These are phyloP conservation scores for Chouioia cunea DNA, from an alignment of 2,888 invertebrate genomes.

Conservation along the genomic window DNA sequence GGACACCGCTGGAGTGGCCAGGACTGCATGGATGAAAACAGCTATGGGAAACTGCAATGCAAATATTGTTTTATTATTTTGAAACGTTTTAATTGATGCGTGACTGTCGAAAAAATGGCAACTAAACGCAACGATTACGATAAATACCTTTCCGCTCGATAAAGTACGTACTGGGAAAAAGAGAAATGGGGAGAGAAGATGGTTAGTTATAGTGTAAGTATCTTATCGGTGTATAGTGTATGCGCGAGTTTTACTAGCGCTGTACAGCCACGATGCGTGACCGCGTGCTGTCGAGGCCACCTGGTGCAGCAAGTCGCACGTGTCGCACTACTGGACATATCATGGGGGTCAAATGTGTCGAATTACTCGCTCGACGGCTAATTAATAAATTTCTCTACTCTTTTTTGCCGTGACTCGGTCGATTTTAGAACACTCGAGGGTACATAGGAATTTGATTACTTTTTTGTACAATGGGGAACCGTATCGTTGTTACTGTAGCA, in stretches of 20 bases:
- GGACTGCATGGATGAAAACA: no score
- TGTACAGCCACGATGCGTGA: slow-evolving; percentile 48
- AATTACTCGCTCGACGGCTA: slow-evolving; percentile 5
- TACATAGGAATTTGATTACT: slow-evolving; percentile 22
- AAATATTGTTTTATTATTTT: no score
- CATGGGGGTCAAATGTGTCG: slow-evolving; percentile 31
- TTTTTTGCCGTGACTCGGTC: slow-evolving; percentile 2
- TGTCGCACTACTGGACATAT: slow-evolving; percentile 23
- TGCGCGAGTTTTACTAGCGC: slow-evolving; percentile 30
- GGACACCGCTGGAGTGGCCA: no score
- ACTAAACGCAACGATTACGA: no score
- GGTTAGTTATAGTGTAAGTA: not conserved
- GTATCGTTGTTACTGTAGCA: not conserved
- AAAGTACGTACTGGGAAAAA: not conserved
- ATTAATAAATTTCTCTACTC: slow-evolving; percentile 36
- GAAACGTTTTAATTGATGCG: no score
- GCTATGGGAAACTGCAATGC: no score
- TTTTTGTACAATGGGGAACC: not conserved
- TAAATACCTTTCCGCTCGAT: no score
- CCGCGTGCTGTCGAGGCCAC: slow-evolving; percentile 40
- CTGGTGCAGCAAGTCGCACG: slow-evolving; percentile 45
- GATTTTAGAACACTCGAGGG: not conserved
- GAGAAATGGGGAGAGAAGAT: not conserved
- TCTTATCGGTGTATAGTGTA: no score
- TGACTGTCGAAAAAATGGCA: no score